These are phyloP conservation scores for Drosophila carrolli DNA, from an alignment of 1,140 invertebrate species.

Conservation along the genomic window DNA sequence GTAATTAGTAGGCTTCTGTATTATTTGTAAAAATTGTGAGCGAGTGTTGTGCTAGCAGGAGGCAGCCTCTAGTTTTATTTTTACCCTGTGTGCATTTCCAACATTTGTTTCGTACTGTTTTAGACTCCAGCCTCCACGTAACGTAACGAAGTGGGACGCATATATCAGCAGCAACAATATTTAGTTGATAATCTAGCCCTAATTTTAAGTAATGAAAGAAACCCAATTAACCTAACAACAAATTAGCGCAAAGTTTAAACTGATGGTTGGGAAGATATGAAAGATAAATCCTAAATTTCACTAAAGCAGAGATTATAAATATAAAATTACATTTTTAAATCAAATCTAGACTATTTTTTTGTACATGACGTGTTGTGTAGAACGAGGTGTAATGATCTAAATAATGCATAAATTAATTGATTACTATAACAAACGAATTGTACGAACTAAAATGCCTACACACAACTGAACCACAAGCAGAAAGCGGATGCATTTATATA, in stretches of 20 bases:
- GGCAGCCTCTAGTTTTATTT: conserved; percentile 70
- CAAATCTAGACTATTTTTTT: conserved; percentile 78
- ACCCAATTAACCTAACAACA: conserved; percentile 51
- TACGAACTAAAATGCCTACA: conserved; percentile 55
- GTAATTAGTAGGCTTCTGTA: conserved; percentile 76
- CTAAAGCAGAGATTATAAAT: conserved; percentile 75
- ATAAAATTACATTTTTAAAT: conserved; percentile 71
- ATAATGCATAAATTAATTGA: conserved; percentile 42
- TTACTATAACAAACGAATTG: conserved; percentile 26
- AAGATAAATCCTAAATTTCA: conserved; percentile 75
- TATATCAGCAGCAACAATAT: conserved; percentile 74
- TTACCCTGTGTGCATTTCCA: conserved; percentile 56
- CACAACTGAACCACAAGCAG: conserved; percentile 58
- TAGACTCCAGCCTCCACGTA: conserved; percentile 36
- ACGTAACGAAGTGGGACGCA: conserved; percentile 34
- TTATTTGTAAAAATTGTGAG: conserved; percentile 66
- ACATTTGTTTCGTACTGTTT: conserved; percentile 54
- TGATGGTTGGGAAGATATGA: conserved; percentile 30
- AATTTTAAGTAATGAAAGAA: conserved; percentile 71
- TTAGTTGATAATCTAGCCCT: conserved; percentile 79
- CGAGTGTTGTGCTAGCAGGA: conserved; percentile 62
- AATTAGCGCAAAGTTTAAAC: conserved; percentile 74
- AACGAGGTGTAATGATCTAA: conserved; percentile 31
- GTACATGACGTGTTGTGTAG: conserved; percentile 59
- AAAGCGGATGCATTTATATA: conserved; percentile 74